phyloP scores from a whole-genome alignment of 1,140 invertebrate genomes.

The Drosophila pandora region DNA sequence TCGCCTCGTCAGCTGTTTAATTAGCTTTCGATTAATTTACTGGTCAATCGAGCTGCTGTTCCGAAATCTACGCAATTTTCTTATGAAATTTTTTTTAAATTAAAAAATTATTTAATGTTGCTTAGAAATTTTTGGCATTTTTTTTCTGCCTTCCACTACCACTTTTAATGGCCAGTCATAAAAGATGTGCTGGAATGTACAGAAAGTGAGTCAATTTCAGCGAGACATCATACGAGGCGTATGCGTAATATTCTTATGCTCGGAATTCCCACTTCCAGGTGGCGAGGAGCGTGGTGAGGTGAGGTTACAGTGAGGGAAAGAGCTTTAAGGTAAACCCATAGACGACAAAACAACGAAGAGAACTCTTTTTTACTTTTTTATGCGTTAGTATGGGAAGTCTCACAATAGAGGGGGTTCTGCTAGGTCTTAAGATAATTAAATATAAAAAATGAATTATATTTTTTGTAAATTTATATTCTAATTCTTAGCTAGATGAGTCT shows the following conservation, averaged over 20 bases:
- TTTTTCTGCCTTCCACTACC: conserved; percentile 6
- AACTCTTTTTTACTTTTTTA: conserved; percentile 37
- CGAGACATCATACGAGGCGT: conserved; percentile 34
- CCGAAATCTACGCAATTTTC: conserved; percentile 26
- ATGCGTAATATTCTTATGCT: conserved; percentile 52
- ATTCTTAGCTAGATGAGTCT: no score
- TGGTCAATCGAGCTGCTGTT: conserved; percentile 35
- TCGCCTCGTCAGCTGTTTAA: conserved; percentile 69
- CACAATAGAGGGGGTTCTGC: neutral
- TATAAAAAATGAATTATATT: no score
- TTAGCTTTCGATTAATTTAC: conserved; percentile 75
- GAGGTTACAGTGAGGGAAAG: conserved; percentile 1
- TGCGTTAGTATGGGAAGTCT: conserved; percentile 17
- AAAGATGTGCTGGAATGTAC: conserved; percentile 32
- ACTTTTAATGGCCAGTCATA: conserved; percentile 26
- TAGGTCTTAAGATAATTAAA: neutral
- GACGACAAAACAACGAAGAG: conserved; percentile 46
- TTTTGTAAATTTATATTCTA: no score
- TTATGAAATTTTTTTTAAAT: conserved; percentile 27
- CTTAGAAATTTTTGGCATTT: conserved; percentile 6
- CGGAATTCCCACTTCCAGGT: conserved; percentile 14
- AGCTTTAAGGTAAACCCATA: conserved; percentile 41
- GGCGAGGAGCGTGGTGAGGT: neutral
- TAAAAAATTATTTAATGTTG: conserved; percentile 5
- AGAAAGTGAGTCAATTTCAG: conserved; percentile 35